These are phyloP conservation scores for Archips xylosteana DNA, from an alignment of 2,888 invertebrate species.

Conservation along the genomic window DNA sequence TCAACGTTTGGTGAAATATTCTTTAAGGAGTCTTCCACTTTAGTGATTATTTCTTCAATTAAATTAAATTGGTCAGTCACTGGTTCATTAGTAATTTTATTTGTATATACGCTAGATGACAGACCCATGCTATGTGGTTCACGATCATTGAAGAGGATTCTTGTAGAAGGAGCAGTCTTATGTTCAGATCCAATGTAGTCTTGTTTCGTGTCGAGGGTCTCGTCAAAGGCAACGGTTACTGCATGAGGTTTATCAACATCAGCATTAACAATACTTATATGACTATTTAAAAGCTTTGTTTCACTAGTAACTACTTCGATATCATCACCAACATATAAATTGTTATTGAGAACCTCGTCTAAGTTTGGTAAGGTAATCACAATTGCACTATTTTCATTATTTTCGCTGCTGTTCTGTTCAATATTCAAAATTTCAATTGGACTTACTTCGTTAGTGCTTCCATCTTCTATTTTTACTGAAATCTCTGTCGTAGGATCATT, in stretches of 20 bases:
- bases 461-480: not conserved
- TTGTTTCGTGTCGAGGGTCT: not conserved
- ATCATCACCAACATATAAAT: not conserved
- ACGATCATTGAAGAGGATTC: not conserved
- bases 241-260: not conserved
- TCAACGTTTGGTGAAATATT: not conserved
- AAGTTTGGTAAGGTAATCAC: not conserved
- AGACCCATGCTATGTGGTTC: not conserved
- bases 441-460: too few species aligned
- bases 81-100: too few species aligned
- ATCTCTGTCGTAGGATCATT: not conserved
- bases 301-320: not conserved
- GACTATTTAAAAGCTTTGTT: not conserved
- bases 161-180: not conserved
- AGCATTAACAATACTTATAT: not conserved
- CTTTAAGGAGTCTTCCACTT: not conserved
- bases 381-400: not conserved
- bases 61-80: not conserved
- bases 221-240: not conserved
- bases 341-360: not conserved
- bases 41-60: not conserved
- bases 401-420: not conserved
- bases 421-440: not conserved
- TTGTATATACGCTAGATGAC: not conserved
- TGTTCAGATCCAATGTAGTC: not conserved